These are phyloP conservation scores for Chamaetylas fuelleborni DNA, from an alignment of 2,113 vertebrate genomes.

Conservation along the genomic window DNA sequence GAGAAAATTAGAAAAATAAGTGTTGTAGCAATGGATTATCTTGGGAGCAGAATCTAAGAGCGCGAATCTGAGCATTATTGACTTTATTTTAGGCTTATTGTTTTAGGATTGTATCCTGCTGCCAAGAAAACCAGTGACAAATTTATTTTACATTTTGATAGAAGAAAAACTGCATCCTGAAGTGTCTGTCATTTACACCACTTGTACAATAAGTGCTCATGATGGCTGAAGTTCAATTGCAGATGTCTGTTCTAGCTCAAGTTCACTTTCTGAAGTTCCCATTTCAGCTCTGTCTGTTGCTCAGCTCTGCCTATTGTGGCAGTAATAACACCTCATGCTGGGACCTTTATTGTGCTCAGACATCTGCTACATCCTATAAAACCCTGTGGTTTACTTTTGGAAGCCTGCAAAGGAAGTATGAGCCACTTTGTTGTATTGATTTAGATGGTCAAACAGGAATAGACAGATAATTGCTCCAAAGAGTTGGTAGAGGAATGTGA, in stretches of 20 bases:
- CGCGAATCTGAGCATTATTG: background rate
- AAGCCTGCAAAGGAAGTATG: background rate
- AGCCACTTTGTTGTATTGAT: background rate
- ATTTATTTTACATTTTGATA: background rate
- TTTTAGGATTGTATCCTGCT: background rate
- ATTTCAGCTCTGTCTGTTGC: background rate
- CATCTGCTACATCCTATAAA: background rate
- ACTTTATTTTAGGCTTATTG: background rate
- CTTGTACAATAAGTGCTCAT: background rate
- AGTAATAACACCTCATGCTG: background rate
- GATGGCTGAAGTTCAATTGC: background rate
- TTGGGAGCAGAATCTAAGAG: background rate
- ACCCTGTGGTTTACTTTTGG: background rate
- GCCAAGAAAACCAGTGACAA: background rate
- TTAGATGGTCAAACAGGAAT: background rate
- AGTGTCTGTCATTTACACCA: background rate
- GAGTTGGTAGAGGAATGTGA: background rate
- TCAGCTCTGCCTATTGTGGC: background rate
- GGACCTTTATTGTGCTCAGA: background rate
- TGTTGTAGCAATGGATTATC: background rate
- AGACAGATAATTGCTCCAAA: background rate
- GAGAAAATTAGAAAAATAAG: background rate
- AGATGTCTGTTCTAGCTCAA: background rate
- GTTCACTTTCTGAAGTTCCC: background rate
- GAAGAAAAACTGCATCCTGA: background rate